A percentile compares a stretch with the other conserved stretches of the same genome.
Conservation (phyloP, 2,113 vertebrate species). For the Callospermophilus lateralis region DNA sequence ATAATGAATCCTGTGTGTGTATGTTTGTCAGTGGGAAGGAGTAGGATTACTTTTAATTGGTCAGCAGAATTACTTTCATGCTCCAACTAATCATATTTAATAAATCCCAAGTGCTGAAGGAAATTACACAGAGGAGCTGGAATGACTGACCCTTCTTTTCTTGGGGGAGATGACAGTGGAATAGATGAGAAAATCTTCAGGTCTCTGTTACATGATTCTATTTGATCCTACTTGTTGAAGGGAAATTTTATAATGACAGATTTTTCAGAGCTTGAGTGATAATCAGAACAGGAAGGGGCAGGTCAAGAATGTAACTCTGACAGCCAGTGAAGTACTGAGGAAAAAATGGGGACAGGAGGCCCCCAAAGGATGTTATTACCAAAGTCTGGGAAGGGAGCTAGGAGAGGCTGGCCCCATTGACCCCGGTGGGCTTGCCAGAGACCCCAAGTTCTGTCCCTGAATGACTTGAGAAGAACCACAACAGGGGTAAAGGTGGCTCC, state of each 20-base stretch:
- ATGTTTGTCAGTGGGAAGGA: background rate
- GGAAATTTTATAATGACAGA: background rate
- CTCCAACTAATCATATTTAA: constrained; percentile 40
- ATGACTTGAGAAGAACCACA: background rate
- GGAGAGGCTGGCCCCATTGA: background rate
- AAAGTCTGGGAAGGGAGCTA: background rate
- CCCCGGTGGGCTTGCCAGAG: background rate
- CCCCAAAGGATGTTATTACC: background rate
- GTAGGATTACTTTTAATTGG: constrained; percentile 14
- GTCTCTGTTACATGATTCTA: background rate
- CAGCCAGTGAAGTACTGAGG: background rate
- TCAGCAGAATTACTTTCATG: constrained; percentile 20
- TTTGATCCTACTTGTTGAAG: background rate
- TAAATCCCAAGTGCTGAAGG: constrained; percentile 6
- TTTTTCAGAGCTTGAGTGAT: constrained; percentile 46
- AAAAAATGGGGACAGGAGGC: background rate
- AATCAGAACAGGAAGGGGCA: background rate
- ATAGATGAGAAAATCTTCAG: background rate
- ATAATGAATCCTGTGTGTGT: constrained; percentile 40
- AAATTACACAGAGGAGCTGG: constrained; percentile 8
- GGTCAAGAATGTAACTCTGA: background rate
- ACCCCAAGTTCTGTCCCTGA: background rate
- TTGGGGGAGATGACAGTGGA: constrained; percentile 1
- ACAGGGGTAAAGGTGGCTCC: background rate
- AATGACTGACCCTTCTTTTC: background rate